A percentile compares a stretch with the other conserved stretches of the same genome.
Conservation (phyloP, 2,113 vertebrate species). For the Tragelaphus buxtoni region DNA sequence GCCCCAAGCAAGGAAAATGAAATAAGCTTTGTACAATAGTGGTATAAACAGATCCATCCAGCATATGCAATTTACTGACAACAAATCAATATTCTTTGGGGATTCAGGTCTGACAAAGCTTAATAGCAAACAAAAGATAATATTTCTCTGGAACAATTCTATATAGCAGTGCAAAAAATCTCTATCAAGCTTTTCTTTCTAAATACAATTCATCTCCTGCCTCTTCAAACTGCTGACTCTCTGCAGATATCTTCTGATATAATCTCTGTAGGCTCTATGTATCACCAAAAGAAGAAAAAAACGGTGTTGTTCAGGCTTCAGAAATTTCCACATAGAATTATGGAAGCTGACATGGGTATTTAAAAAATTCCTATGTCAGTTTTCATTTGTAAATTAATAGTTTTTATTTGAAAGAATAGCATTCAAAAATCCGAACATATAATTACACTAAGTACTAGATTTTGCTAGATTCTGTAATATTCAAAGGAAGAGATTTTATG, state of each 20-base stretch:
- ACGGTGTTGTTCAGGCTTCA: not conserved
- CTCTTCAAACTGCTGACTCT: conserved; percentile 24
- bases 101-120: conserved; percentile 46
- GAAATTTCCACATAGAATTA: not conserved
- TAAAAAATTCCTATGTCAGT: not conserved
- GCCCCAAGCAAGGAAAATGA: conserved; percentile 30
- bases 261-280: not conserved
- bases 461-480: not conserved
- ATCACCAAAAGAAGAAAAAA: not conserved
- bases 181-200: conserved; percentile 53
- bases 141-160: conserved; percentile 61
- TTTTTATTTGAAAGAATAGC: not conserved
- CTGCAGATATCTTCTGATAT: conserved; percentile 18
- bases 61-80: conserved; percentile 46
- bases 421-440: not conserved
- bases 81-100: conserved; percentile 67
- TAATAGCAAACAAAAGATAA: conserved; percentile 52
- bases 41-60: conserved; percentile 64
- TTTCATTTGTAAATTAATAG: conserved; percentile 4
- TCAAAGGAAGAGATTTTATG: not conserved
- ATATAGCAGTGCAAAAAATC: conserved; percentile 24
- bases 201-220: conserved; percentile 31
- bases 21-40: conserved; percentile 56
- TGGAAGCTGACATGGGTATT: not conserved
- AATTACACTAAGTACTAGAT: not conserved